Evolutionary conservation across 2,888 invertebrate genomes (phyloP).

Genomic region (Hyposoter didymator): DNA sequence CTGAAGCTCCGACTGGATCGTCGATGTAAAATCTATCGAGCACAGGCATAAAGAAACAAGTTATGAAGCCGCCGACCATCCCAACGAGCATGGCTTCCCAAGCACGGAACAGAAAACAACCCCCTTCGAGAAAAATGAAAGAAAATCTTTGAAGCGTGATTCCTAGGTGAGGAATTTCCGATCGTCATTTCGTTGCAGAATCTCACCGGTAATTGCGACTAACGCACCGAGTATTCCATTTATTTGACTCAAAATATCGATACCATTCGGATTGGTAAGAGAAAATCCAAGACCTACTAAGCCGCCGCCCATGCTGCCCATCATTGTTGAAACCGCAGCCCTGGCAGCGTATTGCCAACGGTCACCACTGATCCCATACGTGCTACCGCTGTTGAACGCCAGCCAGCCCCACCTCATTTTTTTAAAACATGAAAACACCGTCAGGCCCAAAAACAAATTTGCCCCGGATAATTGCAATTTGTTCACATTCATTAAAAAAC

Average conservation of each 20-base stretch:
- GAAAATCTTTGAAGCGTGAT: background rate
- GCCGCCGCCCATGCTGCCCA: slow-evolving; percentile 96
- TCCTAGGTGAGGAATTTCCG: background rate
- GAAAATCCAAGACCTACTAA: slow-evolving; percentile 87
- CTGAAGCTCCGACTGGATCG: slow-evolving; percentile 96
- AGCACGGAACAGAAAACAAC: slow-evolving; percentile 93
- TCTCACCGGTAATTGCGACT: slow-evolving; percentile 92
- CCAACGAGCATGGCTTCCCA: slow-evolving; percentile 96
- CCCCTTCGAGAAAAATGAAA: slow-evolving; percentile 85
- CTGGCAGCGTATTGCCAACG: slow-evolving; percentile 97
- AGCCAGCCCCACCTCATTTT: slow-evolving; percentile 94
- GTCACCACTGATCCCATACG: slow-evolving; percentile 92
- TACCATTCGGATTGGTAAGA: slow-evolving; percentile 87
- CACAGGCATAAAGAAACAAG: slow-evolving; percentile 89
- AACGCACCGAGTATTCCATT: slow-evolving; percentile 95
- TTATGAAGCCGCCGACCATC: slow-evolving; percentile 90
- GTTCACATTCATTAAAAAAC: background rate
- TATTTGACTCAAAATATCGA: slow-evolving; percentile 94
- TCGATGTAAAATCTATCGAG: slow-evolving; percentile 93
- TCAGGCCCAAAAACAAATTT: background rate
- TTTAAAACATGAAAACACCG: background rate
- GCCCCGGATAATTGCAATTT: background rate
- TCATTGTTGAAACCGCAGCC: slow-evolving; percentile 95
- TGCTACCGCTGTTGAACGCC: slow-evolving; percentile 97
- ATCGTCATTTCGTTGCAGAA: background rate